These are phyloP conservation scores for Theretra japonica DNA, from an alignment of 2,888 invertebrate genomes.

Conservation along the genomic window DNA sequence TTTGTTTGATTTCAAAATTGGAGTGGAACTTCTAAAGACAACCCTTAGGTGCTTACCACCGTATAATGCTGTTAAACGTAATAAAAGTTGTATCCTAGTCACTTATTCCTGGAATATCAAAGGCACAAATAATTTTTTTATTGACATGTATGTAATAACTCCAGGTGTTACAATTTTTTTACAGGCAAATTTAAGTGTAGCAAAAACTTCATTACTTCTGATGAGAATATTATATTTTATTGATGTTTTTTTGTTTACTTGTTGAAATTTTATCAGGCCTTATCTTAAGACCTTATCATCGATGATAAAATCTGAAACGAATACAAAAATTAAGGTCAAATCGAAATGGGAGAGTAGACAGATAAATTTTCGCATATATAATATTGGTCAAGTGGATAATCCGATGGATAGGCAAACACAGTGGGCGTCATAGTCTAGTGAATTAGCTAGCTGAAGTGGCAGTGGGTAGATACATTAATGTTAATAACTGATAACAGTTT, in stretches of 20 bases:
- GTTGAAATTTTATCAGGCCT: neutral
- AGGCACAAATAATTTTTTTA: no score
- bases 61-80: neutral
- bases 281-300: neutral
- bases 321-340: conserved; percentile 2
- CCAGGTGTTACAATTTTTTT: no score
- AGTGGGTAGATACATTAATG: conserved; percentile 11
- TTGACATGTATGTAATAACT: no score
- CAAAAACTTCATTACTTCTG: no score
- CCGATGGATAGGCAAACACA: conserved; percentile 13
- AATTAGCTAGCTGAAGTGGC: neutral
- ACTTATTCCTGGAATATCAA: neutral
- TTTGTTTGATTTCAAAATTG: conserved; percentile 61
- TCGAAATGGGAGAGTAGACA: neutral
- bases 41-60: neutral
- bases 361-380: conserved; percentile 18
- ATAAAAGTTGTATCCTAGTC: neutral
- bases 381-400: conserved; percentile 22
- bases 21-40: conserved; percentile 16
- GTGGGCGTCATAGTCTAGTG: neutral
- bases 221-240: no score
- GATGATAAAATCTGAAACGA: neutral
- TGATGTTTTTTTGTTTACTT: neutral
- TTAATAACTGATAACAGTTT: neutral
- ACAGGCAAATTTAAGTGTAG: no score